Percentiles rank a stretch among this genome's conserved stretches.
Evolutionary conservation across 1,140 invertebrate genomes (phyloP).

Genomic region (Hyles euphorbiae): DNA sequence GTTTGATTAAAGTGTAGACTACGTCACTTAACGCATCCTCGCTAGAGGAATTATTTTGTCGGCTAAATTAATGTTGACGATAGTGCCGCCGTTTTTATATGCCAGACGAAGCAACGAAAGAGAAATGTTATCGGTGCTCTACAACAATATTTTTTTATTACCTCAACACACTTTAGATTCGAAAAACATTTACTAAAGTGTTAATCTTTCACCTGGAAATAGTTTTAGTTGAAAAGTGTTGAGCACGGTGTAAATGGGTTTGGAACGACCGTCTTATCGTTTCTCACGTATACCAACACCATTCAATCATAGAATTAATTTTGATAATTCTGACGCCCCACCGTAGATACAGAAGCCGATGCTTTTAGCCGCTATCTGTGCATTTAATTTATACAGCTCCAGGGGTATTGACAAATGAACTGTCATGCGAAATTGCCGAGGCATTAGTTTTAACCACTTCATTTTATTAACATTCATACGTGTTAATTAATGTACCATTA

Average conservation of each 20-base stretch:
- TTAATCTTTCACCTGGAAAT: constrained; percentile 19
- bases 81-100: constrained; percentile 35
- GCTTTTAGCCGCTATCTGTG: constrained; percentile 62
- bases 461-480: too few species aligned
- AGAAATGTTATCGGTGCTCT: constrained; percentile 22
- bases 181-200: constrained; percentile 23
- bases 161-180: constrained; percentile 34
- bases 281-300: constrained; percentile 32
- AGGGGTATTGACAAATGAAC: constrained; percentile 47
- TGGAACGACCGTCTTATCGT: constrained; percentile 21
- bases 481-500: too few species aligned
- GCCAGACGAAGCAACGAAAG: constrained; percentile 24
- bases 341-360: constrained; percentile 60
- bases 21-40: constrained; percentile 47
- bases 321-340: constrained; percentile 63
- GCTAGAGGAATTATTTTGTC: constrained; percentile 46
- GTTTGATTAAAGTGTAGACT: constrained; percentile 51
- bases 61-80: constrained; percentile 48
- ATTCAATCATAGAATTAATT: constrained; percentile 70
- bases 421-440: constrained; percentile 30
- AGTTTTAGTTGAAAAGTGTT: constrained; percentile 10
- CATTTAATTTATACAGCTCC: constrained; percentile 48
- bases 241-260: constrained; percentile 15
- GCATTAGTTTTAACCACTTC: constrained; percentile 23
- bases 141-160: too few species aligned